Percentiles rank a stretch among this genome's conserved stretches.
Evolutionary conservation across 2,888 invertebrate species (phyloP).

Genomic region (Adineta ricciae): DNA sequence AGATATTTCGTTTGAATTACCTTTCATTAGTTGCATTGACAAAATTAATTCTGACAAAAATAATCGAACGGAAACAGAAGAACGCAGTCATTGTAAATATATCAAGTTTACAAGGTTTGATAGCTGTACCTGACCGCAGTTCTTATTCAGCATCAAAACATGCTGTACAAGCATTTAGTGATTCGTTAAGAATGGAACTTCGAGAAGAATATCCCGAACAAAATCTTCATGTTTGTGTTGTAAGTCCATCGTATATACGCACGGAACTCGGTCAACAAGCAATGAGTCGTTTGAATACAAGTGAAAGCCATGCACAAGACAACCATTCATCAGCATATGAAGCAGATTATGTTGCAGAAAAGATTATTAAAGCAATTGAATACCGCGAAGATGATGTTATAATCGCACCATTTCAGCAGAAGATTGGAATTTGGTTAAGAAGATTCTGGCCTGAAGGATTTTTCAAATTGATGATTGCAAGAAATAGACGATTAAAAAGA

Average conservation of each 20-base stretch:
- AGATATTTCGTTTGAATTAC: conserved; percentile 18
- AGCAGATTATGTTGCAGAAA: conserved; percentile 1
- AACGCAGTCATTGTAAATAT: not conserved
- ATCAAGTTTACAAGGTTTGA: conserved; percentile 3
- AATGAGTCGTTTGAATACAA: not conserved
- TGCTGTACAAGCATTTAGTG: conserved; percentile 24
- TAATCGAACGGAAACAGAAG: not conserved
- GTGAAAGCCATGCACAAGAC: not conserved
- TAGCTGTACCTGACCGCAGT: conserved; percentile 15
- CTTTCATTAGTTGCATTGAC: not conserved
- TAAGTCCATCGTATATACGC: not conserved
- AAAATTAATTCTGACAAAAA: not conserved
- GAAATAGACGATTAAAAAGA: conserved; percentile 4
- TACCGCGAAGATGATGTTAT: not conserved
- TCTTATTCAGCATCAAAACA: conserved; percentile 19
- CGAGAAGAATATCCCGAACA: not conserved
- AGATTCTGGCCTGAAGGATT: not conserved
- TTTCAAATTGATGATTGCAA: not conserved
- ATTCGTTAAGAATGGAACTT: conserved; percentile 10
- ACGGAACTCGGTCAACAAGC: conserved; percentile 18
- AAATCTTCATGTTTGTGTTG: not conserved
- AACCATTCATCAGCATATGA: not conserved
- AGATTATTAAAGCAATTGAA: not conserved
- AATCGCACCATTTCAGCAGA: not conserved
- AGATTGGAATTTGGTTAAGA: not conserved